These are phyloP conservation scores for Catagonus wagneri DNA, from an alignment of 2,113 vertebrate species.

Conservation along the genomic window DNA sequence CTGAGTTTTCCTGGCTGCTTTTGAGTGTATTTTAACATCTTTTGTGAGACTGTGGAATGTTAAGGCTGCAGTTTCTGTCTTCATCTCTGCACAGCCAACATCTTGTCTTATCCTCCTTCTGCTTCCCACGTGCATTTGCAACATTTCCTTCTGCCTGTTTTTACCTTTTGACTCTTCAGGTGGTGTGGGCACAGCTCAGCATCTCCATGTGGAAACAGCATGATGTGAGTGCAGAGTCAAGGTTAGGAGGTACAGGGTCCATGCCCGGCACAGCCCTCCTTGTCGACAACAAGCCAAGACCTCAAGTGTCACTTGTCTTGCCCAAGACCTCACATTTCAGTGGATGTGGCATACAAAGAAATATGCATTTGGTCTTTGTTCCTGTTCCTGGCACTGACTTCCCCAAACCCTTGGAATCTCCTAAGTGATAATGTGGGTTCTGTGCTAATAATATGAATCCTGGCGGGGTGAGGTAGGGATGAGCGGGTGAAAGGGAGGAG, in stretches of 20 bases:
- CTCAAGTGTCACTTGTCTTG: background rate
- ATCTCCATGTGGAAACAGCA: background rate
- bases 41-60: background rate
- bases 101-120: background rate
- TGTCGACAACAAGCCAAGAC: too few species aligned
- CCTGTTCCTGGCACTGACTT: background rate
- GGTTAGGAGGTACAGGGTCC: too few species aligned
- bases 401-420: background rate
- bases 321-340: background rate
- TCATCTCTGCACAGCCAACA: background rate
- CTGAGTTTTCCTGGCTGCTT: background rate
- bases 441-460: background rate
- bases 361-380: background rate
- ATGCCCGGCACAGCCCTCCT: background rate
- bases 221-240: background rate
- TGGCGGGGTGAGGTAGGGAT: too few species aligned
- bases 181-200: too few species aligned
- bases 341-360: too few species aligned
- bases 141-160: background rate
- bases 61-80: background rate
- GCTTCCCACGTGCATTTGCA: background rate
- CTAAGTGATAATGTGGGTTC: background rate
- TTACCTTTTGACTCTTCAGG: background rate
- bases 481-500: too few species aligned
- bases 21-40: background rate